phyloP scores from a whole-genome alignment of 64 coral and sea anemone species.

The Stichodactyla mertensii region DNA sequence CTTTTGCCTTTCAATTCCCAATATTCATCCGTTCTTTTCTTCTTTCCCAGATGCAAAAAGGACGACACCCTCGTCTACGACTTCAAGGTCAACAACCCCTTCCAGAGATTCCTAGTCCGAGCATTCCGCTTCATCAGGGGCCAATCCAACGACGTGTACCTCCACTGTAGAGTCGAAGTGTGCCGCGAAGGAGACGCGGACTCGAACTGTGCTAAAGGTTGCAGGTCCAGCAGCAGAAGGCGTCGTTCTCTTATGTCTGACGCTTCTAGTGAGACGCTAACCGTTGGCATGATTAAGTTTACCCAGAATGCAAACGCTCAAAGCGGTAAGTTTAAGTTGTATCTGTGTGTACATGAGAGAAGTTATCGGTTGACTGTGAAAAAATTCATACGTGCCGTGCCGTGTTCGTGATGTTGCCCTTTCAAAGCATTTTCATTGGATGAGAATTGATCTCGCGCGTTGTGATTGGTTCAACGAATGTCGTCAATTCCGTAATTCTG shows the following conservation, averaged over 20 bases:
- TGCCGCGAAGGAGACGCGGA: conserved; percentile 62
- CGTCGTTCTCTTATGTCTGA: conserved; percentile 21
- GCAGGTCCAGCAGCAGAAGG: neutral
- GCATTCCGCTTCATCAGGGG: conserved; percentile 62
- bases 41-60: neutral
- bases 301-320: conserved; percentile 25
- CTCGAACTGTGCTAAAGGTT: conserved; percentile 66
- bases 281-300: conserved; percentile 44
- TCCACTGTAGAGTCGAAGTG: conserved; percentile 35
- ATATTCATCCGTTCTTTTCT: neutral
- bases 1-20: neutral
- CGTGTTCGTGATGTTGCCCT: too few species aligned
- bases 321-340: neutral
- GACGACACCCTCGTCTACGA: conserved; percentile 54
- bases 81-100: conserved; percentile 30
- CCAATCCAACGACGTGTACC: conserved; percentile 9
- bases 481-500: too few species aligned
- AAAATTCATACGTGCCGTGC: too few species aligned
- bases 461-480: too few species aligned
- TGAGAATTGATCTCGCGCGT: too few species aligned
- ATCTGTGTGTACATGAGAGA: too few species aligned
- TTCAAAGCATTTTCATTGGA: too few species aligned
- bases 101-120: conserved; percentile 43
- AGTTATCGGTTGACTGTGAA: too few species aligned
- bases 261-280: conserved; percentile 1